phyloP scores from a whole-genome alignment of 64 coral and sea anemone species.

The Porites lutea region DNA sequence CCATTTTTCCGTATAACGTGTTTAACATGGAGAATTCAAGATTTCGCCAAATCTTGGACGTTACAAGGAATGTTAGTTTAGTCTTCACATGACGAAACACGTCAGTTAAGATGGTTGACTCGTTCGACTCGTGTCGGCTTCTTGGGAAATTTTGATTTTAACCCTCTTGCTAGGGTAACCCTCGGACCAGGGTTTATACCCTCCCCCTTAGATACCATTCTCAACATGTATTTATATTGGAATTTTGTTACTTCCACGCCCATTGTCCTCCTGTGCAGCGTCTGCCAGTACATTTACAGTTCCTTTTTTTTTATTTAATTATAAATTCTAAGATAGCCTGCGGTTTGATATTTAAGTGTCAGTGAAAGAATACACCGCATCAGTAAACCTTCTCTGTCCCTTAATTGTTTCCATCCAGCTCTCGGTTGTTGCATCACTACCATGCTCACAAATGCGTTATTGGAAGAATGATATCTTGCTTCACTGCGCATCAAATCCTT shows the following conservation, averaged over 20 bases:
- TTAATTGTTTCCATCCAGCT: not conserved
- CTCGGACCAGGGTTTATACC: no score
- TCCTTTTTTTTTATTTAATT: not conserved
- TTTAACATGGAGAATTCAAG: no score
- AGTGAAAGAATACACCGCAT: conserved; percentile 40
- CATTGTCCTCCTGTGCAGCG: conserved; percentile 34
- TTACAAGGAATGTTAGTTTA: not conserved
- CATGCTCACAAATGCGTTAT: conserved; percentile 54
- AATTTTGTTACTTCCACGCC: conserved; percentile 64
- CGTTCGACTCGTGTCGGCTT: no score
- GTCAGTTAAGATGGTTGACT: no score
- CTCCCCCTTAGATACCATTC: conserved; percentile 41
- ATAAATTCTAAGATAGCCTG: conserved; percentile 36
- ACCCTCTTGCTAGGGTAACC: no score
- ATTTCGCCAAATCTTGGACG: conserved; percentile 51
- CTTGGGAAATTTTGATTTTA: no score
- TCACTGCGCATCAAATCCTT: conserved; percentile 82
- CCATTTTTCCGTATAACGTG: no score
- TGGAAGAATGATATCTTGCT: conserved; percentile 67
- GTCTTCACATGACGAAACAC: no score
- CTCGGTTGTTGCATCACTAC: not conserved
- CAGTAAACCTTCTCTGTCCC: conserved; percentile 6
- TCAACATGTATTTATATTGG: conserved; percentile 62
- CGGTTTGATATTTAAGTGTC: conserved; percentile 48
- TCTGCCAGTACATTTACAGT: conserved; percentile 61